phyloP scores from a whole-genome alignment of 2,888 invertebrate genomes.

The Petrophora chlorosata region DNA sequence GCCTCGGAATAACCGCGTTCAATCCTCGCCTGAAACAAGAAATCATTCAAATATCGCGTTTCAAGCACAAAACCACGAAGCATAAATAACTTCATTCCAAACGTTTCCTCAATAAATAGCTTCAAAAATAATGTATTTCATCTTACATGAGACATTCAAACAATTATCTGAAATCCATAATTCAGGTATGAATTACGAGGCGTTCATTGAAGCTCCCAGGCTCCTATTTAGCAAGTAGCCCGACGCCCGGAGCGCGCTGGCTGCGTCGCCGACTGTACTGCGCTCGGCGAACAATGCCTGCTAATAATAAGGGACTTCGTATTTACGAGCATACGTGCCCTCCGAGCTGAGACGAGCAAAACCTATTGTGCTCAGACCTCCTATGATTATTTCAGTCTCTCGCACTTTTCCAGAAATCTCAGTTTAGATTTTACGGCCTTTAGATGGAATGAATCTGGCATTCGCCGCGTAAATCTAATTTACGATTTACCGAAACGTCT shows the following conservation, averaged over 20 bases:
- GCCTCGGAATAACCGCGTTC: conserved; percentile 1
- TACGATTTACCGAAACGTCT: conserved; percentile 58
- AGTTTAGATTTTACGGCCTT: conserved; percentile 67
- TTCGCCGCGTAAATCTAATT: conserved; percentile 61
- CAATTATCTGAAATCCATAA: conserved; percentile 22
- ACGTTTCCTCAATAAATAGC: conserved; percentile 16
- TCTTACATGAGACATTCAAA: conserved; percentile 18
- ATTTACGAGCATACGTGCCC: conserved; percentile 83
- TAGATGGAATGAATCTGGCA: conserved; percentile 64
- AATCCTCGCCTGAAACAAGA: conserved; percentile 19
- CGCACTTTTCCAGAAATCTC: conserved; percentile 75
- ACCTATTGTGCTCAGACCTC: conserved; percentile 81
- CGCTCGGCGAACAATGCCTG: conserved; percentile 76
- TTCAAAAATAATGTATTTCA: conserved; percentile 17
- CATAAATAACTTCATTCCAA: conserved; percentile 18
- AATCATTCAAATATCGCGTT: conserved; percentile 14
- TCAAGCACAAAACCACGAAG: conserved; percentile 15
- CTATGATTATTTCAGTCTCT: conserved; percentile 79
- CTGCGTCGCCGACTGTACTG: conserved; percentile 65
- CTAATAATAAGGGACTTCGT: conserved; percentile 81
- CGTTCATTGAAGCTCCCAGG: conserved; percentile 23
- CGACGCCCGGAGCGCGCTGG: conserved; percentile 37
- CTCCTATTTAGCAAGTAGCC: conserved; percentile 32
- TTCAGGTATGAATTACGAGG: conserved; percentile 32
- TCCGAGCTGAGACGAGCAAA: conserved; percentile 73